phyloP scores from a whole-genome alignment of 2,113 vertebrate genomes.

The Xiphophorus maculatus region DNA sequence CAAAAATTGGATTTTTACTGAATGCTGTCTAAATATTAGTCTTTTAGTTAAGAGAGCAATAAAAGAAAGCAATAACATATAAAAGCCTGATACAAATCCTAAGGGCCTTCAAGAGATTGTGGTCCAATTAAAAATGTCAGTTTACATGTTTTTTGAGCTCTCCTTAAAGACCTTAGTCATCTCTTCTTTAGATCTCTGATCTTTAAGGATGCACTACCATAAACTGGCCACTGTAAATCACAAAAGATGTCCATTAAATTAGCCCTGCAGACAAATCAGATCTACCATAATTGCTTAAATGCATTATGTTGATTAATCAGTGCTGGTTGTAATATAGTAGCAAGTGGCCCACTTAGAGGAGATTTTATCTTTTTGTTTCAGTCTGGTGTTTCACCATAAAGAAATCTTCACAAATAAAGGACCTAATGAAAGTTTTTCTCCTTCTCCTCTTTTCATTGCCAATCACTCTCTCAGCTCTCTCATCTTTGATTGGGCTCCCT shows the following conservation, averaged over 20 bases:
- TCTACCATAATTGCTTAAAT: conserved; percentile 77
- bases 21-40: conserved; percentile 9
- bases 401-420: conserved; percentile 66
- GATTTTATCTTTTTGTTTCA: conserved; percentile 50
- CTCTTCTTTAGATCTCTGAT: conserved; percentile 39
- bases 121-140: conserved; percentile 19
- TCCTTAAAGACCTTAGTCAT: conserved; percentile 41
- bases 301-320: conserved; percentile 79
- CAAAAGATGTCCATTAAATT: conserved; percentile 73
- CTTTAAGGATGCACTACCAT: conserved; percentile 55
- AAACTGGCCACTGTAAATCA: conserved; percentile 72
- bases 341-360: conserved; percentile 41
- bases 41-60: conserved; percentile 17
- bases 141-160: conserved; percentile 37
- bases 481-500: conserved; percentile 48
- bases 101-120: conserved; percentile 9
- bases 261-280: conserved; percentile 74
- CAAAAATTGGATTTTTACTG: conserved; percentile 16
- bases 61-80: conserved; percentile 32
- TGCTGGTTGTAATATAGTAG: conserved; percentile 69
- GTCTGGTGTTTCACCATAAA: conserved; percentile 4
- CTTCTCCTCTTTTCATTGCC: conserved; percentile 29
- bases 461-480: conserved; percentile 25
- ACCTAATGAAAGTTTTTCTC: conserved; percentile 36
- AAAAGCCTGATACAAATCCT: conserved; percentile 20